Evolutionary conservation across 2,888 invertebrate species (phyloP).

Genomic region (Metopia argyrocephala): DNA sequence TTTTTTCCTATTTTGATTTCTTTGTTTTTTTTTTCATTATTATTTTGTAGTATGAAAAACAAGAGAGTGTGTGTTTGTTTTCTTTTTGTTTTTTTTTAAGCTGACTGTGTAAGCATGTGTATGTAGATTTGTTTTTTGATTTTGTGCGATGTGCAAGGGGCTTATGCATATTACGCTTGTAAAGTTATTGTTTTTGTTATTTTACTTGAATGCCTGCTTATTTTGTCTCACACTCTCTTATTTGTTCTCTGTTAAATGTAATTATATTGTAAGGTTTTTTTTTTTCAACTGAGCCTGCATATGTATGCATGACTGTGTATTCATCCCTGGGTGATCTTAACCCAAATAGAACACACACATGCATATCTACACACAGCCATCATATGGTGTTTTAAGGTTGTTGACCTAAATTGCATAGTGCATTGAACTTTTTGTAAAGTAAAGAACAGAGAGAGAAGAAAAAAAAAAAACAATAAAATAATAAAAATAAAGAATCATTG

Average conservation of each 20-base stretch:
- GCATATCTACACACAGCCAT: background rate
- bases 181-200: no score
- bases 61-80: no score
- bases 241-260: background rate
- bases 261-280: no score
- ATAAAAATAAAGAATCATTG: background rate
- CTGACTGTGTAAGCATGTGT: no score
- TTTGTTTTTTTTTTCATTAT: no score
- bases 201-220: no score
- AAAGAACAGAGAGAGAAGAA: background rate
- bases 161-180: no score
- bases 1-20: no score
- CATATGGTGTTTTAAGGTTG: slow-evolving; percentile 71
- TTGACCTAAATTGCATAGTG: slow-evolving; percentile 78
- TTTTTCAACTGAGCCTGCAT: background rate
- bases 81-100: slow-evolving; percentile 21
- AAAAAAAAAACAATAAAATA: background rate
- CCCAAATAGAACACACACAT: slow-evolving; percentile 69
- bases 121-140: no score
- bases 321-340: slow-evolving; percentile 69
- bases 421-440: slow-evolving; percentile 75
- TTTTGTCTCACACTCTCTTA: background rate
- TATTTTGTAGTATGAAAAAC: no score
- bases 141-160: no score
- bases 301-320: slow-evolving; percentile 32